Evolutionary conservation across 1,140 invertebrate genomes (phyloP).

Genomic region (Drosophila sucinea): DNA sequence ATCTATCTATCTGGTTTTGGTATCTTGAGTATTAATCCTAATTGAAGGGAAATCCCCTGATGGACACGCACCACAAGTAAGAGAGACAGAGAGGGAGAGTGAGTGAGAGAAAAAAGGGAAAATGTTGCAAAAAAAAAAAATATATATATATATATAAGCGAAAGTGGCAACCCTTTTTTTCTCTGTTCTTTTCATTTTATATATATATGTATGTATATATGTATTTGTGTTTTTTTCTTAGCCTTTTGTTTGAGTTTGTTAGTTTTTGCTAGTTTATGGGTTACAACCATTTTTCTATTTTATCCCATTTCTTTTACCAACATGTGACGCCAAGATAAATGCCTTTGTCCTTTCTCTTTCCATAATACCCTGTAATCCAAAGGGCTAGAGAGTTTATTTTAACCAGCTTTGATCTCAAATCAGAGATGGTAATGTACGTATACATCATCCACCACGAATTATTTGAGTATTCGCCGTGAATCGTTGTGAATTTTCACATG

Average conservation of each 20-base stretch:
- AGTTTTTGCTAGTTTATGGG: constrained; percentile 12
- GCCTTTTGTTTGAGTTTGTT: constrained; percentile 50
- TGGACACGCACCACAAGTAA: constrained; percentile 57
- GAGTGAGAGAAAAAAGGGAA: constrained; percentile 1
- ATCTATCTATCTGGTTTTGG: constrained; percentile 43
- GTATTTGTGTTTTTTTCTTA: constrained; percentile 26
- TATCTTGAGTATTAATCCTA: constrained; percentile 81
- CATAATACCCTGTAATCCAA: not conserved
- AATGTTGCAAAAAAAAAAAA: constrained; percentile 4
- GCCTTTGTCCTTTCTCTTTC: constrained; percentile 29
- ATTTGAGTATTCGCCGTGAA: too few species aligned
- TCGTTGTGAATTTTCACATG: too few species aligned
- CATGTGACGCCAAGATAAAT: constrained; percentile 25
- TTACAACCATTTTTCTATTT: constrained; percentile 40
- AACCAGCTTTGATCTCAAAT: too few species aligned
- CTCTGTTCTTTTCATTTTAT: constrained; percentile 15
- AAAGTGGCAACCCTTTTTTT: constrained; percentile 64
- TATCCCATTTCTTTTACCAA: constrained; percentile 44
- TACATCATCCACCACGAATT: too few species aligned
- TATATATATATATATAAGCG: not conserved
- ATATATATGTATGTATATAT: not conserved
- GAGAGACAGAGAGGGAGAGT: not conserved
- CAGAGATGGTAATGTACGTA: too few species aligned
- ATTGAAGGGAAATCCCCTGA: constrained; percentile 80
- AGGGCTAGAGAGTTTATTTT: not conserved